phyloP scores from a whole-genome alignment of 2,113 vertebrate species.

The Charina bottae region DNA sequence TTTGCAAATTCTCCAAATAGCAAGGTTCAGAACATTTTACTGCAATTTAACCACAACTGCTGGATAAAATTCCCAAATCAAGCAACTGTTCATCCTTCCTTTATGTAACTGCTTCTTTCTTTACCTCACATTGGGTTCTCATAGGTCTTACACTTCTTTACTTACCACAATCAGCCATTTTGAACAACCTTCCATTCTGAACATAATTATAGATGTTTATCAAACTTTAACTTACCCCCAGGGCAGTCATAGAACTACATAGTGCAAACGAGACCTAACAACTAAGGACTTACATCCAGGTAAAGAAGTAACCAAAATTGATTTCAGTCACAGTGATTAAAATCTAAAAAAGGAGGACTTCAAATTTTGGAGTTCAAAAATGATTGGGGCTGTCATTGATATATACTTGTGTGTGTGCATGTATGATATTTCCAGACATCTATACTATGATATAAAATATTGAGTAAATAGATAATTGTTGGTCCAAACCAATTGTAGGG shows the following conservation, averaged over 20 bases:
- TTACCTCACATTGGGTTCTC: not conserved
- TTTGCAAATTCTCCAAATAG: constrained; percentile 18
- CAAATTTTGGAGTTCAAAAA: not conserved
- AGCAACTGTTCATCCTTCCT: not conserved
- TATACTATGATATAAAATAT: not conserved
- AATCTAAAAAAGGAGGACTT: not conserved
- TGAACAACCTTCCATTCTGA: not conserved
- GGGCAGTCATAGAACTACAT: not conserved
- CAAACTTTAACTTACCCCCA: constrained; percentile 3
- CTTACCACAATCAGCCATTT: constrained; percentile 11
- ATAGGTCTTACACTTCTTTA: not conserved
- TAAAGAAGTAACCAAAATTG: not conserved
- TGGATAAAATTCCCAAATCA: constrained; percentile 9
- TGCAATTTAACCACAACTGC: constrained; percentile 14
- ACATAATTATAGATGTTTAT: not conserved
- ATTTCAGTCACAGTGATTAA: not conserved
- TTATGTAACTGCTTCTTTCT: not conserved
- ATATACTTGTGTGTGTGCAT: not conserved
- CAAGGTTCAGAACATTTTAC: constrained; percentile 26
- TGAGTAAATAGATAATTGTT: not conserved
- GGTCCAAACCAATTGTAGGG: not conserved
- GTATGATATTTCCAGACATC: not conserved
- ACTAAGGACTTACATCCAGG: not conserved
- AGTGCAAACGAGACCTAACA: not conserved
- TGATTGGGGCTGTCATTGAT: not conserved